Percentiles rank a stretch among this genome's conserved stretches.
These are phyloP conservation scores for Xerus rutilus DNA, from an alignment of 2,797 vertebrate genomes.

Conservation along the genomic window DNA sequence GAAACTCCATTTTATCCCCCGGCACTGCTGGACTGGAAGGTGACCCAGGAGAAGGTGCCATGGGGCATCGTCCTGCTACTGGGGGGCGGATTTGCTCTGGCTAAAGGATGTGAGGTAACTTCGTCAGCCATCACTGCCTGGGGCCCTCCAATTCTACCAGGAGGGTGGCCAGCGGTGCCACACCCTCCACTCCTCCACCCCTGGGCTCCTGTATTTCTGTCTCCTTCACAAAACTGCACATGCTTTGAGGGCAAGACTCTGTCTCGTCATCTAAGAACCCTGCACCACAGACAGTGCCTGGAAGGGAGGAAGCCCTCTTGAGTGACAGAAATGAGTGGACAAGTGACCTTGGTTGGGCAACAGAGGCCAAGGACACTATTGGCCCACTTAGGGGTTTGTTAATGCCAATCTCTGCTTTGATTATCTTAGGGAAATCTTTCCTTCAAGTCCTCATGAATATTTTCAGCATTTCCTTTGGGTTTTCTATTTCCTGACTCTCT, in stretches of 20 bases:
- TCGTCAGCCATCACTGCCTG: neutral
- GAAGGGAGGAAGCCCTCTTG: neutral
- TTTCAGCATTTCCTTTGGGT: neutral
- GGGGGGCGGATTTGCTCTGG: constrained; percentile 97
- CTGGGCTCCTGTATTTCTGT: neutral
- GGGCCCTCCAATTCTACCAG: neutral
- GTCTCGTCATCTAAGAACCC: neutral
- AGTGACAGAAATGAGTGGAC: neutral
- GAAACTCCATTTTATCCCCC: constrained; percentile 85
- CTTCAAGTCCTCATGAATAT: neutral
- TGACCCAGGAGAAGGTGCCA: constrained; percentile 94
- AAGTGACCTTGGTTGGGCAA: neutral
- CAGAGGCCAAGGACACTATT: neutral
- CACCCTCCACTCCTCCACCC: neutral
- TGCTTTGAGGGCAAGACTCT: neutral
- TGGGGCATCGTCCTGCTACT: constrained; percentile 97
- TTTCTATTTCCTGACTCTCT: neutral
- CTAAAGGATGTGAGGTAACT: constrained; percentile 96
- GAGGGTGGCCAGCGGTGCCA: neutral
- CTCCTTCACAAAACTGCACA: neutral
- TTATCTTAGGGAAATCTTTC: neutral
- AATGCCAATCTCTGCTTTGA: neutral
- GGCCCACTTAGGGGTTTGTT: neutral
- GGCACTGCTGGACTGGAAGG: constrained; percentile 94
- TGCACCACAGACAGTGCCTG: neutral